phyloP scores from a whole-genome alignment of 1,140 invertebrate genomes.

The Lysiphlebus fabarum region DNA sequence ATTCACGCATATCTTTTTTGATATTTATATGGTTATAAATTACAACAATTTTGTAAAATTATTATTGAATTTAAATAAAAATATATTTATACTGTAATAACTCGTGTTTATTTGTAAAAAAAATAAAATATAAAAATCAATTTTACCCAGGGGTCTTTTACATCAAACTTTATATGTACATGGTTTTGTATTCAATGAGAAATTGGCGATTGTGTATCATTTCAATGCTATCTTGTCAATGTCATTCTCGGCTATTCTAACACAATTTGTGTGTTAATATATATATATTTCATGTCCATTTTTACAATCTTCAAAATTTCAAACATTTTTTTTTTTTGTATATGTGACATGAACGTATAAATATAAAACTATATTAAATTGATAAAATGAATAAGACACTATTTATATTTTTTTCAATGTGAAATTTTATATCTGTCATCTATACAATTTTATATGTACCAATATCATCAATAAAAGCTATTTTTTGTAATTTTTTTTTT shows the following conservation, averaged over 20 bases:
- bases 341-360: neutral
- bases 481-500: no score
- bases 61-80: no score
- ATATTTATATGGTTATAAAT: no score
- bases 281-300: neutral
- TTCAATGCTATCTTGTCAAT: constrained; percentile 26
- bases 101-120: no score
- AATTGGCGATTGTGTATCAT: constrained; percentile 35
- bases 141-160: neutral
- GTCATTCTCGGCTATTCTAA: constrained; percentile 23
- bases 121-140: no score
- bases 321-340: no score
- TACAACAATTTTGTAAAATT: no score
- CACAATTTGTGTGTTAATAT: neutral
- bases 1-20: no score
- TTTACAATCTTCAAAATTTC: no score
- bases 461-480: no score
- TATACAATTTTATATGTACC: constrained; percentile 1
- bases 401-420: neutral
- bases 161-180: no score
- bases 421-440: constrained; percentile 11
- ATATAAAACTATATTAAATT: constrained; percentile 1
- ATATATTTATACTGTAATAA: no score
- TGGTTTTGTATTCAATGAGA: constrained; percentile 18
- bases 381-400: neutral